phyloP scores from a whole-genome alignment of 2,113 vertebrate species.

The Dromaius novaehollandiae region DNA sequence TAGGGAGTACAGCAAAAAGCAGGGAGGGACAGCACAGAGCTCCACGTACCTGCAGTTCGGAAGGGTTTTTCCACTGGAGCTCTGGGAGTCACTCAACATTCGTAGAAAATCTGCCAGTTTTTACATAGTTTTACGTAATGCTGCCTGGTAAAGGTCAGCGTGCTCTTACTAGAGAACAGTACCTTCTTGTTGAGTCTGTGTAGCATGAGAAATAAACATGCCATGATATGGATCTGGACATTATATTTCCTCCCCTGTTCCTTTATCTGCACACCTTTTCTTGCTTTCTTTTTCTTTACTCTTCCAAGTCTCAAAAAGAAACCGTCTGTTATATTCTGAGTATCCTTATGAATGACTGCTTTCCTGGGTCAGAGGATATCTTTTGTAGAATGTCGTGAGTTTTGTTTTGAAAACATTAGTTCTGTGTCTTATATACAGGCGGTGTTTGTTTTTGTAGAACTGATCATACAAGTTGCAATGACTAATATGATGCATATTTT shows the following conservation, averaged over 20 bases:
- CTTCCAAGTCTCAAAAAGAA: not conserved
- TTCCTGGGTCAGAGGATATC: not conserved
- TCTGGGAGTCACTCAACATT: not conserved
- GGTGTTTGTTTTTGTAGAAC: not conserved
- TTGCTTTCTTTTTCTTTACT: not conserved
- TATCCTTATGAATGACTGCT: not conserved
- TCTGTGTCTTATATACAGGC: not conserved
- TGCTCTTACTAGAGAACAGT: not conserved
- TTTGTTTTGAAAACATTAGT: not conserved
- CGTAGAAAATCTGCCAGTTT: not conserved
- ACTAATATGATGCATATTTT: not conserved
- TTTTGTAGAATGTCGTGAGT: not conserved
- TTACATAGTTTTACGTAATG: not conserved
- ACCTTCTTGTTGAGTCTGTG: not conserved
- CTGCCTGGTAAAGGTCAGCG: not conserved
- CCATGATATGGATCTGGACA: not conserved
- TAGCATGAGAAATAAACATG: not conserved
- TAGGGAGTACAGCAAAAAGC: not conserved
- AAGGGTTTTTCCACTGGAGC: not conserved
- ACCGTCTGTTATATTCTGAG: not conserved
- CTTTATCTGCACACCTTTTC: not conserved
- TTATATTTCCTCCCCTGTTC: not conserved
- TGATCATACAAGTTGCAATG: not conserved
- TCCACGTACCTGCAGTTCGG: not conserved
- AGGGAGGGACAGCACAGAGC: not conserved